Base-by-base conservation (phyloP, 92 coral and sea anemone genomes). In the Paramuricea clavata region DNA sequence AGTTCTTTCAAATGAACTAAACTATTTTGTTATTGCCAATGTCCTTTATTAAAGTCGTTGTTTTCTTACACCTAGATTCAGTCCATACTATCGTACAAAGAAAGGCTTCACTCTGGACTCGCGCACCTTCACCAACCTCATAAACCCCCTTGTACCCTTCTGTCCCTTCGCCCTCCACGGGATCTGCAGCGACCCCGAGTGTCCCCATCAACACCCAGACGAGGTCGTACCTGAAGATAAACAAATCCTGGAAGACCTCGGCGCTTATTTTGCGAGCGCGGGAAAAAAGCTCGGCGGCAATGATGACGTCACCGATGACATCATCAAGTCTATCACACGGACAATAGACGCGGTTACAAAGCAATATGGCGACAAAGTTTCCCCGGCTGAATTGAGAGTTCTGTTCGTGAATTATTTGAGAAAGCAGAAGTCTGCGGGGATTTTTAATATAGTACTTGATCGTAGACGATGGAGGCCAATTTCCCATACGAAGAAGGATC, bases 141-240 rank as follows among this genome's bases (percentile, higher is more conserved):
- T 97, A n/a, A 85, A 92, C 21, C 98, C 98, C 6, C 30, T 9
- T 7, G 67, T 86, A 25, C 89, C 94, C 15, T 41, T 94, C 2
- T 97, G 99, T 67, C 87, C 83, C 73, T 97, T 84, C 69, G 98
- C 95, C 62, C 88, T 97, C 57, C 92, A 94, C 73, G 99, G 99
- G 35, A 88, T 91, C 17, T 97, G 99, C 68, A 97, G 92, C 80
- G 99, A 97, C 25, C 96, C 93, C 76, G 92, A 94, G 34, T 94
- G 98, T 83, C 80, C 82, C 19, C 83, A 65, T 50, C 99, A 96
- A 54, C 99, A 97, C 80, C 49, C 78, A 1, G 76, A 77, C 10
- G 87, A 93, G 19, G 83, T 87, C 54, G 81, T 90, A 35, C 85
- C 69, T 9, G 77, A 85, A 22, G 74, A 90, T 32, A 94, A 74